Evolutionary conservation across 2,888 invertebrate genomes (phyloP), one percentile per base, ranked within the genome.

Genomic region (Anticlea derivata): DNA sequence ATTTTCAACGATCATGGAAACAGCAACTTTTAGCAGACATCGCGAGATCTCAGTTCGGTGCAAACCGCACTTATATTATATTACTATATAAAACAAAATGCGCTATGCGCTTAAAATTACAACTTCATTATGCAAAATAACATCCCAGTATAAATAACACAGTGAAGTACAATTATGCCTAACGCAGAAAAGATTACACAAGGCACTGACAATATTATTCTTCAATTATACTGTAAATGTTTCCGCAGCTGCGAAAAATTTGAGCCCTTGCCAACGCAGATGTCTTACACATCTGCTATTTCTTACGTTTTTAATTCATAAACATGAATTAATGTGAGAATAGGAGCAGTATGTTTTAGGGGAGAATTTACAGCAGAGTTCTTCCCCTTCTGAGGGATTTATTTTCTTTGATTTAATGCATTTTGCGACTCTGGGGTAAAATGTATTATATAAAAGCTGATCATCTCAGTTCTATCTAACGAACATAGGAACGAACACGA

Each of bases 181-280:
- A 54, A 58, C 39, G 37, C 38, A 59, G 41, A 30, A 58, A 57
- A 58, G 34, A 54, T 41, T 55, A 55, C 30, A 45, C 44, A 31
- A 50, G 35, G 20, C 40, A 39, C 43, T 45, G 43, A 52, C 56
- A 57, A 48, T 58, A 60, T 61, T 60, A 61, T 65, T 64, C 57
- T 61, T 66, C 59, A 70, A 66, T 71, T 66, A 63, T 53, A 29
- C 45, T 60, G 40, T 54, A 55, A 70, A 58, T 33, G 58, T 45
- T 54, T 52, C 44, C 27, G 47, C 52, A 53, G 46, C 52, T 63
- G 49, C 23, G 48, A 49, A 53, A 33, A 39, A 46, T 40, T 66
- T 66, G 69, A 65, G 54, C 47, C 40, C 55, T 49, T 66, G 73
- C 71, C 73, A 72, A 64, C 66, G 55, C 55, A 59, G 65, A 67